phyloP scores from a whole-genome alignment of 2,888 invertebrate species.

The Heteromyza rotundicornis region DNA sequence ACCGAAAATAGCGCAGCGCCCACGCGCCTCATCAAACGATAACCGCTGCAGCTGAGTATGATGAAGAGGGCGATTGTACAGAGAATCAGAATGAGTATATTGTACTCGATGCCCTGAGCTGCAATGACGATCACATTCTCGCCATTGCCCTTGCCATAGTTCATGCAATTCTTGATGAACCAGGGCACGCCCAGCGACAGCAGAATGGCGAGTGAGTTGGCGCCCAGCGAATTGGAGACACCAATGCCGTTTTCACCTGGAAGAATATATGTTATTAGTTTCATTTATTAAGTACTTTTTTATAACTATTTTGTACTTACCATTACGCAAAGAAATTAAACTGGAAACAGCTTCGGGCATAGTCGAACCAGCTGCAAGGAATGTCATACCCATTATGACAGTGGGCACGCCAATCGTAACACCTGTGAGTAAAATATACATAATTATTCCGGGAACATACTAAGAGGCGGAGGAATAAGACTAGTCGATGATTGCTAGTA shows the following conservation, averaged over 20 bases:
- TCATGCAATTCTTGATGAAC: slow-evolving; percentile 76
- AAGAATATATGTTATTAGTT: too few species aligned
- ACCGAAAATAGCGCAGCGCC: slow-evolving; percentile 72
- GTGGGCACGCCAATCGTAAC: slow-evolving; percentile 81
- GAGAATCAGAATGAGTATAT: slow-evolving; percentile 77
- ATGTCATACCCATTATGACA: slow-evolving; percentile 89
- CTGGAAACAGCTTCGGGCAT: slow-evolving; percentile 83
- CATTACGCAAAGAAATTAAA: slow-evolving; percentile 83
- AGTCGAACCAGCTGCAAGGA: slow-evolving; percentile 88
- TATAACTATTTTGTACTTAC: slow-evolving; percentile 66
- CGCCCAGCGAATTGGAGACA: slow-evolving; percentile 85
- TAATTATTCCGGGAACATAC: not conserved
- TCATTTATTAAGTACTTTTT: not conserved
- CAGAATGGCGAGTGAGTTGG: slow-evolving; percentile 84
- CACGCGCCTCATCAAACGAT: slow-evolving; percentile 72
- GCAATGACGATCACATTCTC: slow-evolving; percentile 68
- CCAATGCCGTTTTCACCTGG: slow-evolving; percentile 85
- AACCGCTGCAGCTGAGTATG: slow-evolving; percentile 73
- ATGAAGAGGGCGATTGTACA: slow-evolving; percentile 76
- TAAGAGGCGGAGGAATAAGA: too few species aligned
- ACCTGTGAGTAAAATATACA: slow-evolving; percentile 63
- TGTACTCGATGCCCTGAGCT: slow-evolving; percentile 82
- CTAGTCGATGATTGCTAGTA: not conserved
- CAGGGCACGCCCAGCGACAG: slow-evolving; percentile 85
- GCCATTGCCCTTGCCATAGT: slow-evolving; percentile 59